Conservation (phyloP, 2,113 vertebrate genomes). For the Salvelinus sp. region DNA sequence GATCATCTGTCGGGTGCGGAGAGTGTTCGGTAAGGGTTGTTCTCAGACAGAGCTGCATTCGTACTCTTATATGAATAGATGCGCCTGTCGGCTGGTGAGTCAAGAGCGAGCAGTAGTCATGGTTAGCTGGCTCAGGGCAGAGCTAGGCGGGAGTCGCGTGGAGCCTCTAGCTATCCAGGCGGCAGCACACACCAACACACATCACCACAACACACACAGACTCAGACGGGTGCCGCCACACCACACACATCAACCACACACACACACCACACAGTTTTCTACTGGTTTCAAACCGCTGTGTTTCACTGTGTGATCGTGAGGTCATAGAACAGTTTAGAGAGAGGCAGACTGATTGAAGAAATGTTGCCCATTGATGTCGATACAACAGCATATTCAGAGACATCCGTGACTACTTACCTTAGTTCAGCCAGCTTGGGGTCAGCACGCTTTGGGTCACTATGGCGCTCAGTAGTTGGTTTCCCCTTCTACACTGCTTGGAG, state of each 20-base stretch:
- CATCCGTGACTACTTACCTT: slow-evolving; percentile 65
- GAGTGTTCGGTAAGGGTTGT: too few species aligned
- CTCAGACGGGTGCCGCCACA: too few species aligned
- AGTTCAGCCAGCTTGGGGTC: slow-evolving; percentile 56
- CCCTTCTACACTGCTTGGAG: slow-evolving; percentile 45
- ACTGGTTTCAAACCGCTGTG: neutral
- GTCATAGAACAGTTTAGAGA: neutral
- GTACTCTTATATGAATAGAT: too few species aligned
- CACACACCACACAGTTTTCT: neutral
- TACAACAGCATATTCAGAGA: neutral
- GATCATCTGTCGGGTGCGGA: too few species aligned
- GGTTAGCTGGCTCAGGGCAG: too few species aligned
- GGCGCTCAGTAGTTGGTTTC: slow-evolving; percentile 49
- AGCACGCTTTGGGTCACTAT: slow-evolving; percentile 59
- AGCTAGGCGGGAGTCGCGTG: too few species aligned
- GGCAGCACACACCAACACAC: neutral
- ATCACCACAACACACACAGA: neutral
- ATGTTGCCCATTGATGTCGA: neutral
- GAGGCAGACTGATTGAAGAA: neutral
- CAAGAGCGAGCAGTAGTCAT: too few species aligned
- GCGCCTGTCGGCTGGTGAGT: too few species aligned
- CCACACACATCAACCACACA: neutral
- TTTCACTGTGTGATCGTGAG: neutral
- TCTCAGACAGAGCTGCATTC: too few species aligned
- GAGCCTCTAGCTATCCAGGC: too few species aligned